Percentiles rank a stretch among this genome's conserved stretches.
These are phyloP conservation scores for Actinia equina DNA, from an alignment of 64 coral and sea anemone genomes.

Conservation along the genomic window DNA sequence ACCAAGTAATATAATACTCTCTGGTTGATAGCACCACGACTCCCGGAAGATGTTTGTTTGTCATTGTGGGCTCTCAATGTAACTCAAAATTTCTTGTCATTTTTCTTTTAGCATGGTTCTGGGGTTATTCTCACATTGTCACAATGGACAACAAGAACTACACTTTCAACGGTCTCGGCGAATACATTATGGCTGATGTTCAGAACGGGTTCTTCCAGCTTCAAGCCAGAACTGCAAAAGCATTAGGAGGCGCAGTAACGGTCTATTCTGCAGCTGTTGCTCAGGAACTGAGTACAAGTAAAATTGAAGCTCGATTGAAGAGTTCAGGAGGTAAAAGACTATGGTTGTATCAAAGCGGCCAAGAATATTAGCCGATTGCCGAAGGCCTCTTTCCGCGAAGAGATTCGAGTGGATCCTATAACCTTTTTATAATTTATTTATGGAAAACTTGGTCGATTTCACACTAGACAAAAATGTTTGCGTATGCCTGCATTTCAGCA, in stretches of 20 bases:
- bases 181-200: slow-evolving; percentile 33
- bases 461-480: too few species aligned
- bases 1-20: too few species aligned
- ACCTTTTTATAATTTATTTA: too few species aligned
- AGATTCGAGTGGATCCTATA: too few species aligned
- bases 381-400: too few species aligned
- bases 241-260: slow-evolving; percentile 21
- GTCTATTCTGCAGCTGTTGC: slow-evolving; percentile 55
- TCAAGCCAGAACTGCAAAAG: slow-evolving; percentile 50
- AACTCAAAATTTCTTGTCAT: neutral
- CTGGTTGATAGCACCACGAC: too few species aligned
- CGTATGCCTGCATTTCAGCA: too few species aligned
- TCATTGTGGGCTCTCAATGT: neutral
- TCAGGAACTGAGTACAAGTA: slow-evolving; percentile 41
- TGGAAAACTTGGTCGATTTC: too few species aligned
- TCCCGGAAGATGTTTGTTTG: too few species aligned
- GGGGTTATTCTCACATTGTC: slow-evolving; percentile 46
- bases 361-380: too few species aligned
- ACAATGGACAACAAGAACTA: slow-evolving; percentile 51
- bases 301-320: slow-evolving; percentile 33
- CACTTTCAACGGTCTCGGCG: slow-evolving; percentile 59
- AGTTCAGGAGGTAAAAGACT: neutral
- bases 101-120: slow-evolving; percentile 32
- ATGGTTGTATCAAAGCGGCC: too few species aligned
- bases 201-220: slow-evolving; percentile 38